Conservation (phyloP, 2,113 vertebrate species). For the Clinocottus analis region DNA sequence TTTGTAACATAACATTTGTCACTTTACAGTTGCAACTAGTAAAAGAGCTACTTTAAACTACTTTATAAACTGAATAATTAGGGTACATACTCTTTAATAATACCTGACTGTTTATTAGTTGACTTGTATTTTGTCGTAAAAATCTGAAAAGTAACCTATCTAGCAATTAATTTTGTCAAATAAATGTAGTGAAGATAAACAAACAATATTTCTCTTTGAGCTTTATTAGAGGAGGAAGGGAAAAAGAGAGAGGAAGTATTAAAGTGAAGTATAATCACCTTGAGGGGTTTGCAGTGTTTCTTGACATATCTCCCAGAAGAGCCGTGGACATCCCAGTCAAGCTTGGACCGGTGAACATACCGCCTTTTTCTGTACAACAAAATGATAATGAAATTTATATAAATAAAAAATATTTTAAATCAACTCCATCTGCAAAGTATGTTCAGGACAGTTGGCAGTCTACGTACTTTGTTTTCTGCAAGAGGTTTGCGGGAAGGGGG, state of each 20-base stretch:
- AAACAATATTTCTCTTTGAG: too few species aligned
- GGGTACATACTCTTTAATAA: too few species aligned
- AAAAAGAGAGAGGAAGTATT: too few species aligned
- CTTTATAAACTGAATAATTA: not conserved
- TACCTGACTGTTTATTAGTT: not conserved
- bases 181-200: too few species aligned
- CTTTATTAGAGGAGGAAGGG: too few species aligned
- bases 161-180: not conserved
- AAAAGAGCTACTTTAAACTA: too few species aligned
- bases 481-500: slow-evolving; percentile 90
- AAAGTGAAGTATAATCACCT: slow-evolving; percentile 66
- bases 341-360: slow-evolving; percentile 88
- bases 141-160: too few species aligned
- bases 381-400: not conserved
- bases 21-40: too few species aligned
- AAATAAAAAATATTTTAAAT: not conserved
- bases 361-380: slow-evolving; percentile 84
- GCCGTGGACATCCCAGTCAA: slow-evolving; percentile 94
- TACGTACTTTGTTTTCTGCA: slow-evolving; percentile 92
- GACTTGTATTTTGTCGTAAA: not conserved
- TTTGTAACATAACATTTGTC: too few species aligned
- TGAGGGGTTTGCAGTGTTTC: slow-evolving; percentile 93
- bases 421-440: not conserved
- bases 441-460: not conserved
- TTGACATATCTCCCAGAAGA: slow-evolving; percentile 91